Percentiles rank a stretch among this genome's conserved stretches.
These are phyloP conservation scores for Silvanus unidentatus DNA, from an alignment of 2,888 invertebrate genomes.

Conservation along the genomic window DNA sequence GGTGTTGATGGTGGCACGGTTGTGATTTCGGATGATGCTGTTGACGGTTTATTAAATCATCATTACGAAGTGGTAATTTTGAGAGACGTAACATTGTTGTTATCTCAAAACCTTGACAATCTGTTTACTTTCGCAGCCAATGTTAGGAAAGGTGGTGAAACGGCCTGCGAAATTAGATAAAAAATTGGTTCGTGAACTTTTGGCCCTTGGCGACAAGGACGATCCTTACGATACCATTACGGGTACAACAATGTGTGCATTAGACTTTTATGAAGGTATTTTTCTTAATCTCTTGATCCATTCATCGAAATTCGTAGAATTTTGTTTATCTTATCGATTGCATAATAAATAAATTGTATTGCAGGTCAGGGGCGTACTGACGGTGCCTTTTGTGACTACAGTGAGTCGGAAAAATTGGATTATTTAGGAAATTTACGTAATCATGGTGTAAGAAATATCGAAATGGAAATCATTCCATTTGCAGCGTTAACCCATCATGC, in stretches of 20 bases:
- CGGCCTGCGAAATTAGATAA: conserved; percentile 81
- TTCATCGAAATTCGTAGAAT: conserved; percentile 1
- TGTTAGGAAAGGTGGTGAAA: conserved; percentile 75
- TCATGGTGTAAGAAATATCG: conserved; percentile 87
- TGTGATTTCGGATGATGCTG: conserved; percentile 85
- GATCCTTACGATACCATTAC: conserved; percentile 82
- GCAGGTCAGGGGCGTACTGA: conserved; percentile 89
- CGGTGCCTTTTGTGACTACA: conserved; percentile 94
- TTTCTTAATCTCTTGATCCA: too few relatives aligned
- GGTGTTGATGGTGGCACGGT: conserved; percentile 91
- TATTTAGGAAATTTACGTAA: conserved; percentile 72
- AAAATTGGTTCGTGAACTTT: conserved; percentile 72
- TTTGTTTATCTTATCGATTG: too few relatives aligned
- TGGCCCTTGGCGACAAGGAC: conserved; percentile 64
- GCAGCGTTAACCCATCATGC: conserved; percentile 91
- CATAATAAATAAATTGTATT: conserved; percentile 11
- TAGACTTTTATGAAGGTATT: conserved; percentile 94
- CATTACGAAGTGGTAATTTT: conserved; percentile 81
- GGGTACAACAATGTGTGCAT: conserved; percentile 94
- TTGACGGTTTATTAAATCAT: conserved; percentile 80
- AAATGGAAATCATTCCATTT: conserved; percentile 94
- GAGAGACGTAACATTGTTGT: too few relatives aligned
- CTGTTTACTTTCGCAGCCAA: conserved; percentile 59
- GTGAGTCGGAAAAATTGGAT: conserved; percentile 82
- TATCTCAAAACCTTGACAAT: too few relatives aligned